Evolutionary conservation across 2,797 vertebrate species (phyloP), one percentile per base, ranked within the genome.

Genomic region (Erethizon dorsatum): DNA sequence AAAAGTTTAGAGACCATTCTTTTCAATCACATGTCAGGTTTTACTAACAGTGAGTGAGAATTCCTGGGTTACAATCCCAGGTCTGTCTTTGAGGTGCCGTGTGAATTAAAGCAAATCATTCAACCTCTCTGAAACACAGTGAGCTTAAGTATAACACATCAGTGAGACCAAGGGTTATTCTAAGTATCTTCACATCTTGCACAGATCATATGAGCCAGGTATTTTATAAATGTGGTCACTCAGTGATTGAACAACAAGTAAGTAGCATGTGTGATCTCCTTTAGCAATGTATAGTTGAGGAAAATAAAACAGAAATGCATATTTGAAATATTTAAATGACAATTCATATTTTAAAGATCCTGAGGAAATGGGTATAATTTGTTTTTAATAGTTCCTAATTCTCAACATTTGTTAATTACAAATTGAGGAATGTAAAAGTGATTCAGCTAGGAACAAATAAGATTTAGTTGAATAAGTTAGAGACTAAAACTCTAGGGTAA

Each of bases 321-420:
- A 80, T 2, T 91, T 89, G 37, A 93, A n/a, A 71, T 94, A 77
- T 82, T 77, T 79, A 79, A 61, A 50, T 71, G 12, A 18, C 2
- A 57, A 52, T n/a, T 94, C 26, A 59, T 56, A 57, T 86, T 94
- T 85, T 78, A 69, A 97, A 91, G 41, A 8, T 9, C 24, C 83
- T 56, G 45, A n/a, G 79, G 87, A 80, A 1, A 57, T 33, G 15
- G 26, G 89, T 79, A 8, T 11, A 54, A 80, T 71, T 89, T 77
- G 28, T 28, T 54, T 79, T 52, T 20, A 91, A 75, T 5, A 57
- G 2, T 67, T 95, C 37, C 26, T 80, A 77, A 22, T 79, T 95
- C 15, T 96, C 93, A 80, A 86, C 1, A 8, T 79, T 85, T 86
- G 18, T 85, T 92, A 65, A 41, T 67, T 94, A 89, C 50, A 79